Base-by-base conservation (phyloP, 2,113 vertebrate species). In the Gobius niger region DNA sequence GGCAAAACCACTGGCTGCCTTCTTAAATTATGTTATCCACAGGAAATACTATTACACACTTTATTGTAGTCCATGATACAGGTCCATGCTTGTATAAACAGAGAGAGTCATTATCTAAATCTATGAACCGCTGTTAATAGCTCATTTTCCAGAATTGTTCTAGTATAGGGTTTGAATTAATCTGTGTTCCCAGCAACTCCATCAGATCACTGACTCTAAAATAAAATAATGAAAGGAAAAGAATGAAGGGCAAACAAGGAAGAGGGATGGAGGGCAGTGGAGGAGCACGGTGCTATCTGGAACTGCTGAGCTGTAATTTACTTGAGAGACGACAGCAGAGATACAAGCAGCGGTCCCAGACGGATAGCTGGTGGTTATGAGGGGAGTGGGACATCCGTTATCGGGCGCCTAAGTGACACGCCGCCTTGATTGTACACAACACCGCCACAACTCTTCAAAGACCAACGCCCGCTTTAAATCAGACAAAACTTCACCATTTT, bases 311-410 rank as follows among this genome's bases (percentile, higher is more conserved):
- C 83, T 89, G 86, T 91, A 91, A 92, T 92, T 91, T 90, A 92
- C 88, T 89, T 85, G 88, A 81, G 80, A 86, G 87, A 87, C 78
- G 84, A 88, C 82, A 87, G 89, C 81, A 82, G 83, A 81, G 82
- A 87, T 88, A 84, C 82, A 85, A 76, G 87, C 83, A 82, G 82
- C 86, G 88, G 81, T 83, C 81, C 70, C 88, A 87, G 87, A 91
- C 87, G 85, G 91, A 92, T 91, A 78, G 91, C 85, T 92, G 75
- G 80, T 90, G 89, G 90, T 90, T 92, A 89, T 90, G 89, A 88
- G 82, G 79, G 82, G 81, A 88, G 84, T 82, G 80, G 89, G 86
- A 85, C 90, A 92, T 92, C 89, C 85, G 85, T 92, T 91, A 91
- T 91, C 84, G 85, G 83, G 67, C 84, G 83, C 82, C 82, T 91